These are phyloP conservation scores for Drosophila kepulauana DNA, from an alignment of 1,140 invertebrate species.

Conservation along the genomic window DNA sequence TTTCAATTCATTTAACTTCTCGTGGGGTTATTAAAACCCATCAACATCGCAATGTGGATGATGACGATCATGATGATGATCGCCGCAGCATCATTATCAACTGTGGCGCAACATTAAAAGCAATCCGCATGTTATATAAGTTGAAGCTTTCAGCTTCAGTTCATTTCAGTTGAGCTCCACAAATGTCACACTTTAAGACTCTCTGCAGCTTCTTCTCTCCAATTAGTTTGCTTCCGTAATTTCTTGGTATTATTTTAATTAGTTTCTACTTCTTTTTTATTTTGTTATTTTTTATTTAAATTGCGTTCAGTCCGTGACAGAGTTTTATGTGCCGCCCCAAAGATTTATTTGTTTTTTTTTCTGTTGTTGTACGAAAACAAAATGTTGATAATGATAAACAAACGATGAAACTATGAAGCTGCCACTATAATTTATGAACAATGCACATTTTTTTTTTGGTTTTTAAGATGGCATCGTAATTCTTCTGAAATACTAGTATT, in stretches of 20 bases:
- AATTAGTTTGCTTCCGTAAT: constrained; percentile 79
- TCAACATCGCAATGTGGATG: constrained; percentile 12
- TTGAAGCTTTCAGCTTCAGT: constrained; percentile 6
- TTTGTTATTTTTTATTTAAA: constrained; percentile 53
- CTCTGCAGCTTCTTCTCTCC: constrained; percentile 34
- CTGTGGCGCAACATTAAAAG: constrained; percentile 28
- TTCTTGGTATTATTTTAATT: constrained; percentile 83
- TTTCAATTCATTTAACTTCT: constrained; percentile 43
- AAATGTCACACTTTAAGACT: constrained; percentile 70
- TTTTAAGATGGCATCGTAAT: constrained; percentile 62
- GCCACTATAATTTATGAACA: constrained; percentile 65
- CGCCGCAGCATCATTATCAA: constrained; percentile 13
- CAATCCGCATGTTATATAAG: constrained; percentile 61
- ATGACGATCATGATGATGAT: neutral
- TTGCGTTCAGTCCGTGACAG: constrained; percentile 51
- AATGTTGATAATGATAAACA: constrained; percentile 40
- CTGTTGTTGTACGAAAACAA: neutral
- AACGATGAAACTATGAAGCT: constrained; percentile 42
- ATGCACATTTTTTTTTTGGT: constrained; percentile 45
- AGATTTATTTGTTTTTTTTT: constrained; percentile 62
- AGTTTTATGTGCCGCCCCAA: constrained; percentile 61
- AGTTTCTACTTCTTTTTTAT: constrained; percentile 37
- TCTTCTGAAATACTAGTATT: constrained; percentile 47
- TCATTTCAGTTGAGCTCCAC: constrained; percentile 34
- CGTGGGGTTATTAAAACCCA: constrained; percentile 66